Base-by-base conservation (phyloP, 2,797 vertebrate species). In the Aeoliscus strigatus region DNA sequence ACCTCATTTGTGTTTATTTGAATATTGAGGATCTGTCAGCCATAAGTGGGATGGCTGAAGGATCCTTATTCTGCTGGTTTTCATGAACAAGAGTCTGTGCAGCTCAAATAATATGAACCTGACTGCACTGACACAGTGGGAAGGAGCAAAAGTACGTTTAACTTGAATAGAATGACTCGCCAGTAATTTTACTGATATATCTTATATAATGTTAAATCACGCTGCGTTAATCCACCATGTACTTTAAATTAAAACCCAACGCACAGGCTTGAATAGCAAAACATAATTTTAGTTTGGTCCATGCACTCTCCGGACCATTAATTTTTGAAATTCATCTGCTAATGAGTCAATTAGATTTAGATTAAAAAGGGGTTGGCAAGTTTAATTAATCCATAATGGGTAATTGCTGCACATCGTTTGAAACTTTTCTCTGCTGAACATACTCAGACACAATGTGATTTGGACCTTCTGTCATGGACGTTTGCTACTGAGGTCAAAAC, bases 271-370 rank as follows among this genome's bases (percentile, higher is more conserved):
- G 17, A 36, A 14, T 53, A 31, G 24, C n/a, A 14, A 21, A 27
- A 34, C 56, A 52, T 14, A 44, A 66, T 68, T 54, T 55, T 56
- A 44, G 55, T 75, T 78, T 55, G 39, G 66, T 69, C 66, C 4
- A 15, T 47, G 51, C 60, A 55, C 66, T 82, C 68, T 68, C 55
- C 73, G 70, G 53, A 57, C 67, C 79, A 84, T 82, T 83, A 79
- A 81, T 79, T 74, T 70, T 69, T 60, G 60, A 69, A 77, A 79
- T 84, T 82, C 72, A 75, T 70, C 69, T 78, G 52, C 55, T 82
- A 85, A 86, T 59, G 71, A 83, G 71, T 73, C 78, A 80, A 84
- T 86, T 85, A 85, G 66, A 80, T 73, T 62, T 61, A 70, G 62
- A 80, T 83, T 82, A 75, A 54, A 80, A 80, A 86, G 76, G 72